Conservation (phyloP, 2,113 vertebrate genomes). For the Protobothrops flavoviridis region DNA sequence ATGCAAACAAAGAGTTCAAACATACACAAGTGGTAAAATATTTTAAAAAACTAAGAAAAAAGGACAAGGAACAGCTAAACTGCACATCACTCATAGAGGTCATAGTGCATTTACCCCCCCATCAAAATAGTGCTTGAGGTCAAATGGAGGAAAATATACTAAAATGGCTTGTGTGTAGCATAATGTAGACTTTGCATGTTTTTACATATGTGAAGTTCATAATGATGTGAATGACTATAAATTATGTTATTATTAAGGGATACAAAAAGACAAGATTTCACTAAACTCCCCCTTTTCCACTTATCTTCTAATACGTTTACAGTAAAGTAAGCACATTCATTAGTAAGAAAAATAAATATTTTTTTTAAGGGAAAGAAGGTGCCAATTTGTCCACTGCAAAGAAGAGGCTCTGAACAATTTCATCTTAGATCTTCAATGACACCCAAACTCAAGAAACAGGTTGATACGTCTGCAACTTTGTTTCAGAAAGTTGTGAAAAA, state of each 20-base stretch:
- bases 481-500: not conserved
- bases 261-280: slow-evolving; percentile 8
- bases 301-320: slow-evolving; percentile 22
- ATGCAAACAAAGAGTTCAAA: slow-evolving; percentile 75
- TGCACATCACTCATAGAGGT: slow-evolving; percentile 87
- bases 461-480: not conserved
- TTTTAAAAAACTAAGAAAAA: slow-evolving; percentile 66
- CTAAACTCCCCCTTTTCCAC: not conserved
- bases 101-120: slow-evolving; percentile 75
- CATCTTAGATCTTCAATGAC: slow-evolving; percentile 16
- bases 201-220: slow-evolving; percentile 18
- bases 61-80: slow-evolving; percentile 63
- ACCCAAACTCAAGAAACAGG: not conserved
- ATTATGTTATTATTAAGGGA: slow-evolving; percentile 4
- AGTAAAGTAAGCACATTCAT: slow-evolving; percentile 45
- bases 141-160: slow-evolving; percentile 36
- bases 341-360: slow-evolving; percentile 29
- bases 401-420: not conserved
- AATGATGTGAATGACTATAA: not conserved
- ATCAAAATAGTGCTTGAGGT: slow-evolving; percentile 25
- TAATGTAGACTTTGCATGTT: slow-evolving; percentile 20
- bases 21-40: slow-evolving; percentile 57
- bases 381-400: slow-evolving; percentile 12
- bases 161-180: slow-evolving; percentile 65
- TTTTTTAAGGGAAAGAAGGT: not conserved